Conservation (phyloP, 1,140 invertebrate genomes). For the Danaus plexippus region DNA sequence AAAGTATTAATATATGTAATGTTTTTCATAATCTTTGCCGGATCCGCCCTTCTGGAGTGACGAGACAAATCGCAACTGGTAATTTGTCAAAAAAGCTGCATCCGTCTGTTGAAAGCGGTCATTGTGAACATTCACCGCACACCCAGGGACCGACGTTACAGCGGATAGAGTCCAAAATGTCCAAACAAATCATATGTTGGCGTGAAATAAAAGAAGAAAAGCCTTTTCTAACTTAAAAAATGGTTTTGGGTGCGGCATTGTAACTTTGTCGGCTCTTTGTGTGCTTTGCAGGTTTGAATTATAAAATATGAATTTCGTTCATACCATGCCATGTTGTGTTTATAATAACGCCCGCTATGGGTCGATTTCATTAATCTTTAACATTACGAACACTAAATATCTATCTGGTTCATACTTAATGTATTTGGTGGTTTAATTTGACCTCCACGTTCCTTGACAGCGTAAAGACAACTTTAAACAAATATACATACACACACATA, state of each 20-base stretch:
- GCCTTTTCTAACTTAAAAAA: constrained; percentile 47
- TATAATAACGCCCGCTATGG: constrained; percentile 3
- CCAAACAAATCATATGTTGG: constrained; percentile 15
- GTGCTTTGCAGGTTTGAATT: no score
- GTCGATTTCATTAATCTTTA: constrained; percentile 3
- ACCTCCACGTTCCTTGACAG: no score
- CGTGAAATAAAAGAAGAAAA: constrained; percentile 41
- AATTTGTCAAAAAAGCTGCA: constrained; percentile 70
- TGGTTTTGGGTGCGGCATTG: constrained; percentile 31
- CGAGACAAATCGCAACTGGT: constrained; percentile 66
- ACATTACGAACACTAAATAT: no score
- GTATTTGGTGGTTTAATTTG: no score
- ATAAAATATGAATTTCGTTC: constrained; percentile 1
- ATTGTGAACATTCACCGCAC: constrained; percentile 40
- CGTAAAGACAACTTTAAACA: no score
- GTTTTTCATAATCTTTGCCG: constrained; percentile 37
- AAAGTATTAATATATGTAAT: no score
- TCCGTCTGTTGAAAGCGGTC: constrained; percentile 61
- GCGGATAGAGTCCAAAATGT: constrained; percentile 4
- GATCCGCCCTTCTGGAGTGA: constrained; percentile 40
- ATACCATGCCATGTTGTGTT: constrained; percentile 10
- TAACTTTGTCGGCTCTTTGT: no score
- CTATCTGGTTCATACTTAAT: no score
- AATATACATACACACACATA: no score
- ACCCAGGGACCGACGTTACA: constrained; percentile 10